Conservation (phyloP, 2,113 vertebrate species). For the Diadophis punctatus region DNA sequence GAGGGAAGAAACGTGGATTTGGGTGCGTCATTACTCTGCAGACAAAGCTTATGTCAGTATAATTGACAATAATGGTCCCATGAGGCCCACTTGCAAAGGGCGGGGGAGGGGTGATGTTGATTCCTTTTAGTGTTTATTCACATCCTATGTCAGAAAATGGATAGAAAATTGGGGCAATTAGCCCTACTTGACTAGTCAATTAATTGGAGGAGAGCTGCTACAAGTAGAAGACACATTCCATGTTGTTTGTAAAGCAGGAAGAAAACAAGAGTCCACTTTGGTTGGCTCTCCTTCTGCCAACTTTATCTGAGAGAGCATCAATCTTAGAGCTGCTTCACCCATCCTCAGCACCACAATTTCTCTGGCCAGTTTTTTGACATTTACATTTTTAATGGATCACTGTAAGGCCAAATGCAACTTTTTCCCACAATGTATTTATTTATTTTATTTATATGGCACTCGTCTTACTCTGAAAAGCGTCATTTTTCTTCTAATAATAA, state of each 20-base stretch:
- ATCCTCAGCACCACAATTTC: background rate
- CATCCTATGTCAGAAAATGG: constrained; percentile 17
- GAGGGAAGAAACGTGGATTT: background rate
- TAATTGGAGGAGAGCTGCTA: background rate
- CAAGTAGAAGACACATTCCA: background rate
- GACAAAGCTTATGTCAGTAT: background rate
- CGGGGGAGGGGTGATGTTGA: background rate
- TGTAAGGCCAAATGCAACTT: background rate
- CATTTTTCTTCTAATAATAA: background rate
- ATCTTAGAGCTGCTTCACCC: background rate
- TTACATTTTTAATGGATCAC: background rate
- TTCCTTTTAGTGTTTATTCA: constrained; percentile 2
- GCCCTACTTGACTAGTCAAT: constrained; percentile 6
- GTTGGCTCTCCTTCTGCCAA: background rate
- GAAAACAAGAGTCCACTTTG: background rate
- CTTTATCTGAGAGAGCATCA: background rate
- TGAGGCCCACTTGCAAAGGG: background rate
- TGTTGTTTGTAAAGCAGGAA: background rate
- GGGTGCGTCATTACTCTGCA: constrained; percentile 5
- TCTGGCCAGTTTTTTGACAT: background rate
- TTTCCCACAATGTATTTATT: background rate
- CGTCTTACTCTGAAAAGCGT: background rate
- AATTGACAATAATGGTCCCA: constrained; percentile 21
- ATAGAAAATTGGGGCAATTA: constrained; percentile 17
- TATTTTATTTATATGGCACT: background rate